A percentile compares a stretch with the other conserved stretches of the same genome.
Evolutionary conservation across 2,113 vertebrate genomes (phyloP).

Genomic region (Odocoileus virginianus): DNA sequence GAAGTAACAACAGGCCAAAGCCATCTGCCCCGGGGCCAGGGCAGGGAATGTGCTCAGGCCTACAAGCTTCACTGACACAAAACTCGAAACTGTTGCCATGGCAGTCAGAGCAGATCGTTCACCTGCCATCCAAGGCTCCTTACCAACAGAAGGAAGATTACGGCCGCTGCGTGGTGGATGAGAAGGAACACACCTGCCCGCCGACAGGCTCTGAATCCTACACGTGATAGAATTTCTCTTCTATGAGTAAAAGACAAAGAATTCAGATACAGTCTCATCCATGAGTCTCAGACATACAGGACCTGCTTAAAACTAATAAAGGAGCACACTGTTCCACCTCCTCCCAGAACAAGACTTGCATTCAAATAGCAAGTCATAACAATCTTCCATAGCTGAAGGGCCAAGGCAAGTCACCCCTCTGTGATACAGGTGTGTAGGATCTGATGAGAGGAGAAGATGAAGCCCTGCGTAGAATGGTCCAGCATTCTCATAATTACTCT

Average conservation of each 20-base stretch:
- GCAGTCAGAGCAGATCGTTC: background rate
- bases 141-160: background rate
- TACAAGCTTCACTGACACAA: background rate
- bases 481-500: background rate
- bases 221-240: background rate
- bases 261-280: background rate
- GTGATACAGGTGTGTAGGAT: background rate
- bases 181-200: background rate
- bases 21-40: background rate
- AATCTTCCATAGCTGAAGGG: background rate
- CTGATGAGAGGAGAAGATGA: background rate
- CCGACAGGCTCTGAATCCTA: background rate
- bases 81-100: background rate
- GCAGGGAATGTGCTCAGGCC: background rate
- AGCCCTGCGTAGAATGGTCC: background rate
- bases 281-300: background rate
- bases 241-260: background rate
- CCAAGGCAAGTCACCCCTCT: background rate
- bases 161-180: background rate
- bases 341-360: background rate
- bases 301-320: background rate
- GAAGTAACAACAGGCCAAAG: background rate
- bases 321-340: background rate
- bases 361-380: background rate
- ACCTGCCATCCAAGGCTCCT: background rate